Conservation (phyloP, 1,140 invertebrate species). For the Hydropsyche tenuis region DNA sequence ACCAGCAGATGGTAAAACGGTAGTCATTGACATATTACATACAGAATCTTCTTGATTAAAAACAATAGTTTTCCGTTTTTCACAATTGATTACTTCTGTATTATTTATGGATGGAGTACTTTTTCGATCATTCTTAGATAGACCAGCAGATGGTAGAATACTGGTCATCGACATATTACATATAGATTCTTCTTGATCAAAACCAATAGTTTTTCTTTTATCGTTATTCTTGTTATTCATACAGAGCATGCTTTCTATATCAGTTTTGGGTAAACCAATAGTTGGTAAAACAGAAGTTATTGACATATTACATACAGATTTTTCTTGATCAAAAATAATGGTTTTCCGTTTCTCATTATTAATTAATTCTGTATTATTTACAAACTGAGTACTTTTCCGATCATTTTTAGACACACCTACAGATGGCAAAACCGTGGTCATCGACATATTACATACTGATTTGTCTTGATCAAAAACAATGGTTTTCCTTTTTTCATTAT, state of each 20-base stretch:
- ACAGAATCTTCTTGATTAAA: constrained; percentile 25
- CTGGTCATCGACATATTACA: constrained; percentile 34
- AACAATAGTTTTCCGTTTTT: constrained; percentile 36
- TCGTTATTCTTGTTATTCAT: background rate
- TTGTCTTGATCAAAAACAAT: constrained; percentile 29
- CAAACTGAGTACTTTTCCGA: too few relatives aligned
- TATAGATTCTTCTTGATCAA: constrained; percentile 25
- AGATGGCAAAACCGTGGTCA: constrained; percentile 23
- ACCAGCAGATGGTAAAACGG: background rate
- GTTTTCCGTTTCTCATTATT: constrained; percentile 32
- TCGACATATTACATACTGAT: constrained; percentile 33
- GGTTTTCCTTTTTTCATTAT: constrained; percentile 17
- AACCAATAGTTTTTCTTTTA: constrained; percentile 35
- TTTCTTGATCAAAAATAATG: constrained; percentile 27
- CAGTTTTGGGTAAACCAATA: too few relatives aligned
- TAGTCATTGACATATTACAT: constrained; percentile 40
- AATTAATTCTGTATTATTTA: background rate
- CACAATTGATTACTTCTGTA: background rate
- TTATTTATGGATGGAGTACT: background rate
- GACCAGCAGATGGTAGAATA: background rate
- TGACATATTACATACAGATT: constrained; percentile 29
- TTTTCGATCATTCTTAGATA: background rate
- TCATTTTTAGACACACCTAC: background rate
- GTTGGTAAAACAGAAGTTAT: constrained; percentile 20
- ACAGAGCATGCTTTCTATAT: too few relatives aligned